Evolutionary conservation across 2,888 invertebrate genomes (phyloP).

Genomic region (Sinotaia quadrata): DNA sequence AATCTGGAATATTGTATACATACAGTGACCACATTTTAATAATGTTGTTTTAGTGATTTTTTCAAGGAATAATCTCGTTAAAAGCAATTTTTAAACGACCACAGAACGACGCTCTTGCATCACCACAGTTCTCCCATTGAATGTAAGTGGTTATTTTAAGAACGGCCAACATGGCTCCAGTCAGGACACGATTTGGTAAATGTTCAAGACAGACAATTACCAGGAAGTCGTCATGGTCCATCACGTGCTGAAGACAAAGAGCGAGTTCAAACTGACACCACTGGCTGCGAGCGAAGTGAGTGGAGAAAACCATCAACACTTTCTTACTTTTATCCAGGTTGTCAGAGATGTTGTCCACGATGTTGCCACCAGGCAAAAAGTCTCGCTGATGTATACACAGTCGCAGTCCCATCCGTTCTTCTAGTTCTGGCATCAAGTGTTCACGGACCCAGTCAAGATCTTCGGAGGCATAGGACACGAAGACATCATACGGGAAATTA

Average conservation of each 20-base stretch:
- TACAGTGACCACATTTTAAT: too few relatives aligned
- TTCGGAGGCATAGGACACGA: constrained; percentile 80
- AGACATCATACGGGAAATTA: constrained; percentile 83
- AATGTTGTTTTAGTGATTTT: too few relatives aligned
- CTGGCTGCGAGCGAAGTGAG: constrained; percentile 63
- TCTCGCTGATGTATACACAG: constrained; percentile 82
- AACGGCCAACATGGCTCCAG: constrained; percentile 79
- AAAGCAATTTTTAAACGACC: not conserved
- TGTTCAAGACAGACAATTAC: constrained; percentile 80
- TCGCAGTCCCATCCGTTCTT: constrained; percentile 62
- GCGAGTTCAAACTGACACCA: constrained; percentile 45
- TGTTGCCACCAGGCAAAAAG: constrained; percentile 80
- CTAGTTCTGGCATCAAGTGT: constrained; percentile 78
- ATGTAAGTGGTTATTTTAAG: constrained; percentile 79
- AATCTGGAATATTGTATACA: too few relatives aligned
- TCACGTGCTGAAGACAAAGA: constrained; percentile 29
- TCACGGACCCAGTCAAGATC: constrained; percentile 80
- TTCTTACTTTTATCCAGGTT: constrained; percentile 80
- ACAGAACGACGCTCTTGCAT: not conserved
- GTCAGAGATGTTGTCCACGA: constrained; percentile 81
- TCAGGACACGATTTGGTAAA: constrained; percentile 77
- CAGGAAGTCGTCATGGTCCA: constrained; percentile 60
- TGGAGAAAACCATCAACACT: constrained; percentile 79
- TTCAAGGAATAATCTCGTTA: not conserved
- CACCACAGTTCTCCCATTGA: not conserved